Evolutionary conservation across 1,140 invertebrate species (phyloP), one percentile per base, ranked within the genome.

Genomic region (Drosophila leontia): DNA sequence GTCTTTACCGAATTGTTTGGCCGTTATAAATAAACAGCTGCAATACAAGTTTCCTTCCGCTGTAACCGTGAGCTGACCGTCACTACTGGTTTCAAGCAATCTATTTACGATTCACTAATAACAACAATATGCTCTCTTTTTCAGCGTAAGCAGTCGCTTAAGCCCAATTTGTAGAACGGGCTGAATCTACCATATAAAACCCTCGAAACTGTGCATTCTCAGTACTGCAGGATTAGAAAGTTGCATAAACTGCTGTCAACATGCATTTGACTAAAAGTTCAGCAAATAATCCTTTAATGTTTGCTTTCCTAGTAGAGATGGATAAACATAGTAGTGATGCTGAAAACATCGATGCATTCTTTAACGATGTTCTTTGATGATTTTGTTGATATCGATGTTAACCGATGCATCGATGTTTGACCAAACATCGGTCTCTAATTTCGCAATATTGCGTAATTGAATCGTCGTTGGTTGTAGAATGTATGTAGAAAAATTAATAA

Each of bases 21-120:
- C 9, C 9, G 15, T 23, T 57, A 42, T 17, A 57, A 57, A 42
- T 42, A 57, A 57, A 19, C 17, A 50, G 47, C 47, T 35, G 51
- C 32, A 19, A 35, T 55, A 3, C 32, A 3, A 53, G 32, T 35
- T 55, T 34, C 17, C 29, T 26, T 48, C 12, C 7, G 47, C 8
- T 29, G 19, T 29, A n/a, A 9, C 11, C 13, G n/a, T 8, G 17
- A 34, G 3, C 19, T 57, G 23, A 26, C 35, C 53, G 34, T 56
- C 53, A 39, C 53, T 56, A 56, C 8, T 39, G 53, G 53, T 39
- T 56, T 39, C 35, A n/a, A 39, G 1, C 15, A 23, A 39, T 39
- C 26, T 56, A 35, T 39, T 39, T 23, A 55, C 4, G 19, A 37
- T 23, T 15, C 8, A 6, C 4, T 56, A 39, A 39, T 55, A 55